phyloP scores from a whole-genome alignment of 1,140 invertebrate species.

The Magallana angulata region DNA sequence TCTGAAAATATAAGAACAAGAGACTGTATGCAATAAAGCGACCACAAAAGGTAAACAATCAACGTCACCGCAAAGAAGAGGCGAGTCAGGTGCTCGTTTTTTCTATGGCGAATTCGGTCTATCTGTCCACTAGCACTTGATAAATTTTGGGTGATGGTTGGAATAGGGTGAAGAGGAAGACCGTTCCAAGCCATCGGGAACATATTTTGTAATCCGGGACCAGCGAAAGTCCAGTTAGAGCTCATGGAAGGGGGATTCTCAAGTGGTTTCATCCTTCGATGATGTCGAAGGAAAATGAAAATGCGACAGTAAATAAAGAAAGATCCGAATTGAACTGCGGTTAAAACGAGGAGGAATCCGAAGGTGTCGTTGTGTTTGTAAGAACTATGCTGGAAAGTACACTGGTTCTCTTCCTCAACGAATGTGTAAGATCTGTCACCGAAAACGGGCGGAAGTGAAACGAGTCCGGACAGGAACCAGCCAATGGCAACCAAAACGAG shows the following conservation, averaged over 20 bases:
- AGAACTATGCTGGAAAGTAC: constrained; percentile 69
- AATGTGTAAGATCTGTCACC: constrained; percentile 72
- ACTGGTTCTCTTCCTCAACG: constrained; percentile 71
- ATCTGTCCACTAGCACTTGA: constrained; percentile 64
- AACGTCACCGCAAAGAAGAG: constrained; percentile 69
- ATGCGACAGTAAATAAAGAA: constrained; percentile 73
- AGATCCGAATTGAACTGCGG: constrained; percentile 62
- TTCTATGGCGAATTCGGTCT: constrained; percentile 65
- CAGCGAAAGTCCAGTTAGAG: constrained; percentile 74
- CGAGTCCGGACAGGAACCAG: constrained; percentile 69
- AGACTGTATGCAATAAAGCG: constrained; percentile 68
- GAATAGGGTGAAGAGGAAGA: constrained; percentile 60
- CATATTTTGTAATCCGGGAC: constrained; percentile 72
- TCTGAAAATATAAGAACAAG: constrained; percentile 67
- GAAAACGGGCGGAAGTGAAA: constrained; percentile 74
- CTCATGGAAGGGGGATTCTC: constrained; percentile 69
- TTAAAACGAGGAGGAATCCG: constrained; percentile 70
- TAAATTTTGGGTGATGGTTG: constrained; percentile 60
- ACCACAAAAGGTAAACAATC: constrained; percentile 65
- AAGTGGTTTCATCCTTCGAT: constrained; percentile 73
- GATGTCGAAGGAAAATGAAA: constrained; percentile 71
- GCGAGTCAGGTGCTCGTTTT: constrained; percentile 71
- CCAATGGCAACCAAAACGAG: constrained; percentile 66
- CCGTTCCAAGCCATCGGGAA: constrained; percentile 74
- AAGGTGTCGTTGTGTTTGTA: constrained; percentile 74